Evolutionary conservation across 1,140 invertebrate genomes (phyloP).

Genomic region (Sarcophaga peregrina): DNA sequence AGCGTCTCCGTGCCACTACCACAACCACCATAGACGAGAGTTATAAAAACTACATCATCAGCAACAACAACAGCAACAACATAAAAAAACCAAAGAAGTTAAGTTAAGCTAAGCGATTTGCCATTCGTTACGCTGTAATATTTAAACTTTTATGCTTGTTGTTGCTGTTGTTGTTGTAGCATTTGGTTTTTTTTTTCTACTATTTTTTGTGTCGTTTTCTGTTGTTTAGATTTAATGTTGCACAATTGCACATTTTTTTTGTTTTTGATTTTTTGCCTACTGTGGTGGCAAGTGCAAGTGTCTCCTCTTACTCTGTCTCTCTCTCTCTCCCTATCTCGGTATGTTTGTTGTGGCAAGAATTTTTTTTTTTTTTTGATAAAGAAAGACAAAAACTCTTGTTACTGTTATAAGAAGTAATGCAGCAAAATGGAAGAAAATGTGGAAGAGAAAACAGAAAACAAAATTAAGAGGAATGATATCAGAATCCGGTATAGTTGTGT

Average conservation of each 20-base stretch:
- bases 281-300: slow-evolving; percentile 29
- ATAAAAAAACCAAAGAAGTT: not conserved
- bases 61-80: slow-evolving; percentile 33
- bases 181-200: no score
- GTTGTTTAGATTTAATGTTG: no score
- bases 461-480: slow-evolving; percentile 31
- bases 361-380: not conserved
- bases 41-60: not conserved
- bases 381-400: not conserved
- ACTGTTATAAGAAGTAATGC: not conserved
- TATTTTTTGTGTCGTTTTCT: no score
- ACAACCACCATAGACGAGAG: no score
- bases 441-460: no score
- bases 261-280: slow-evolving; percentile 16
- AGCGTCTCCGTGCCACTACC: no score
- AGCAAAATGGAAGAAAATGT: not conserved
- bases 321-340: no score
- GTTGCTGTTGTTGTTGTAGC: not conserved
- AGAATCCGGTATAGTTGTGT: slow-evolving; percentile 42
- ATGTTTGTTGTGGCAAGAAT: not conserved
- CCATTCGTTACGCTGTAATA: slow-evolving; percentile 47
- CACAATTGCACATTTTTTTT: not conserved
- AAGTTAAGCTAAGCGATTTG: slow-evolving; percentile 43
- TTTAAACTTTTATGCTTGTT: slow-evolving; percentile 14
- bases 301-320: not conserved